phyloP scores from a whole-genome alignment of 2,888 invertebrate genomes.

The Leucophenga maculata region DNA sequence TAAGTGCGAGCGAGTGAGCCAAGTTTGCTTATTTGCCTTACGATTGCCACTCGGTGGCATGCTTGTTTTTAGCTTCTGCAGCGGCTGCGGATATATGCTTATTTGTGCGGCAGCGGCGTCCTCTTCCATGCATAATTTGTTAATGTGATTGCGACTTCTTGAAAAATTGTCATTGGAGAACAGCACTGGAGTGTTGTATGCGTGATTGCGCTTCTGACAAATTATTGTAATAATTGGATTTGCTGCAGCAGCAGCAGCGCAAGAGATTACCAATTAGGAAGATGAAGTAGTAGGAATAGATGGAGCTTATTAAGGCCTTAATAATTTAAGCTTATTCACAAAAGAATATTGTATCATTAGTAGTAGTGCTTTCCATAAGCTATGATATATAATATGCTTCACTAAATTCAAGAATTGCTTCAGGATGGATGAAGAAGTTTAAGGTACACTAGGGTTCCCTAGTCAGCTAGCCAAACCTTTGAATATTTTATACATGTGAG shows the following conservation, averaged over 20 bases:
- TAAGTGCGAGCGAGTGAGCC: slow-evolving; percentile 51
- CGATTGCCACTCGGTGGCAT: slow-evolving; percentile 6
- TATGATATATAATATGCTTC: no score
- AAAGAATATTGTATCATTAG: no score
- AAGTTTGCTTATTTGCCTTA: not conserved
- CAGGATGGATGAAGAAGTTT: no score
- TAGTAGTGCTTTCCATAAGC: no score
- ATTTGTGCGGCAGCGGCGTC: not conserved
- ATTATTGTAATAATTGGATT: slow-evolving; percentile 13
- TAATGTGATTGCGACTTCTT: not conserved
- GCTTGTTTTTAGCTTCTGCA: not conserved
- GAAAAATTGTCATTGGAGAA: slow-evolving; percentile 10
- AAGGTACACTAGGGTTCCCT: no score
- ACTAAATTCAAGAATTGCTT: no score
- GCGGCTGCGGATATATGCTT: not conserved
- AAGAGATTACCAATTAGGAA: slow-evolving; percentile 8
- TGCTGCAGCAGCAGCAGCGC: not conserved
- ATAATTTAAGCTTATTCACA: no score
- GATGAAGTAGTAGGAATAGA: no score
- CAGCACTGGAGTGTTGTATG: not conserved
- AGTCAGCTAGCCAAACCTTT: no score
- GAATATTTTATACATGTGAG: no score
- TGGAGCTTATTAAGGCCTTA: no score
- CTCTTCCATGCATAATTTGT: slow-evolving; percentile 13
- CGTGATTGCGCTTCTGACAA: not conserved